Percentiles rank a stretch among this genome's conserved stretches.
Conservation (phyloP, 2,888 invertebrate species). For the Apamea monoglypha region DNA sequence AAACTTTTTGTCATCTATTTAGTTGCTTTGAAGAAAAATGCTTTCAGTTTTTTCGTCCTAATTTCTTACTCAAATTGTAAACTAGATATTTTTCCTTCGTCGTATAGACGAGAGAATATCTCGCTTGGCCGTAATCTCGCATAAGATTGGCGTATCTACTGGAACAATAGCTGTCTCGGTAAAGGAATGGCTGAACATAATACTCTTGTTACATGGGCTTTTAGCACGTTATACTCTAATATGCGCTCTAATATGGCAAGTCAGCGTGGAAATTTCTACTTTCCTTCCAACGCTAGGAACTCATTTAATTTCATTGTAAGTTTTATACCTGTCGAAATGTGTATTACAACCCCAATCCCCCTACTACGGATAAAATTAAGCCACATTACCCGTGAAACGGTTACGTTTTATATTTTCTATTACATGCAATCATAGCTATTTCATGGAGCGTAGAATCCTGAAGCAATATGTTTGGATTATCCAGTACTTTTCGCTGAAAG, state of each 20-base stretch:
- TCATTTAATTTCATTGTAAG: conserved; percentile 64
- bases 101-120: conserved; percentile 56
- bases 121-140: conserved; percentile 60
- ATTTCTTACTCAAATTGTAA: conserved; percentile 21
- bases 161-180: conserved; percentile 70
- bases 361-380: conserved; percentile 51
- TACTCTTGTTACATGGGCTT: conserved; percentile 70
- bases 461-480: conserved; percentile 65
- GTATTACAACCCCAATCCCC: conserved; percentile 47
- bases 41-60: neutral
- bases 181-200: conserved; percentile 70
- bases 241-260: conserved; percentile 64
- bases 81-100: conserved; percentile 35
- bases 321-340: conserved; percentile 64
- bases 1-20: neutral
- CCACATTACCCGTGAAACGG: conserved; percentile 42
- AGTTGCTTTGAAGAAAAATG: conserved; percentile 9
- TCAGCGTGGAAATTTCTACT: conserved; percentile 61
- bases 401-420: conserved; percentile 59
- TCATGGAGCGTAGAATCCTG: conserved; percentile 57
- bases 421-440: conserved; percentile 51
- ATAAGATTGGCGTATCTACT: conserved; percentile 68
- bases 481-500: conserved; percentile 59
- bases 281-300: conserved; percentile 56
- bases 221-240: conserved; percentile 65